These are phyloP conservation scores for Sprattus sprattus DNA, from an alignment of 2,113 vertebrate species.

Conservation along the genomic window DNA sequence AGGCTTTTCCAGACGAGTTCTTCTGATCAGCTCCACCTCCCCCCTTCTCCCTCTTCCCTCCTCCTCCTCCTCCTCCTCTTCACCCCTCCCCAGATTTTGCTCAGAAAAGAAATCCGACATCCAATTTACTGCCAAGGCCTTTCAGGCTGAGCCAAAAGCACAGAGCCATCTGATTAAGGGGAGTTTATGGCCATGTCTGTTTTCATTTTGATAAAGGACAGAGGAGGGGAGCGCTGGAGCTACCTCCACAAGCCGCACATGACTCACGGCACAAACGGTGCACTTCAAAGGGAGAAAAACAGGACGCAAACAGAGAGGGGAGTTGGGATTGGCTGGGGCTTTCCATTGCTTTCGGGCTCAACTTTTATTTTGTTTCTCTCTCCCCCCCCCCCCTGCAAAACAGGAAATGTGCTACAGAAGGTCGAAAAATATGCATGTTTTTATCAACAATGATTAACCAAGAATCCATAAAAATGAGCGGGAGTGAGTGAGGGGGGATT, in stretches of 20 bases:
- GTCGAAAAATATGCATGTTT: neutral
- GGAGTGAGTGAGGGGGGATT: neutral
- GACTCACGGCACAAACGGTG: slow-evolving; percentile 38
- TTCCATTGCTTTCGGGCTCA: neutral
- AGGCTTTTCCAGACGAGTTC: slow-evolving; percentile 72
- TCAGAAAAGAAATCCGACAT: slow-evolving; percentile 72
- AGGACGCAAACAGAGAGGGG: neutral
- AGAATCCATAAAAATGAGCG: neutral
- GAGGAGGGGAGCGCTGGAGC: slow-evolving; percentile 26
- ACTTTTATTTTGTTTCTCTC: neutral
- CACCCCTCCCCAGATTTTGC: slow-evolving; percentile 67
- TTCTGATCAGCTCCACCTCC: slow-evolving; percentile 56
- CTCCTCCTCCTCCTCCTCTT: slow-evolving; percentile 24
- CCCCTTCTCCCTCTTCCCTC: neutral
- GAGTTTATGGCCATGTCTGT: slow-evolving; percentile 66
- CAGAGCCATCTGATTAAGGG: slow-evolving; percentile 73
- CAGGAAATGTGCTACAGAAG: neutral
- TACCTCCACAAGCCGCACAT: slow-evolving; percentile 46
- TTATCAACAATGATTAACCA: slow-evolving; percentile 8
- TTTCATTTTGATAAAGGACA: slow-evolving; percentile 67
- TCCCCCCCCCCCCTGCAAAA: neutral
- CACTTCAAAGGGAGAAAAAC: slow-evolving; percentile 44
- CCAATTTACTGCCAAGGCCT: slow-evolving; percentile 74
- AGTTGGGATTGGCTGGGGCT: neutral
- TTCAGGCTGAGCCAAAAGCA: slow-evolving; percentile 72